Evolutionary conservation across 1,140 invertebrate species (phyloP), one percentile per base, ranked within the genome.

Genomic region (Mycetomoellerius zeteki): DNA sequence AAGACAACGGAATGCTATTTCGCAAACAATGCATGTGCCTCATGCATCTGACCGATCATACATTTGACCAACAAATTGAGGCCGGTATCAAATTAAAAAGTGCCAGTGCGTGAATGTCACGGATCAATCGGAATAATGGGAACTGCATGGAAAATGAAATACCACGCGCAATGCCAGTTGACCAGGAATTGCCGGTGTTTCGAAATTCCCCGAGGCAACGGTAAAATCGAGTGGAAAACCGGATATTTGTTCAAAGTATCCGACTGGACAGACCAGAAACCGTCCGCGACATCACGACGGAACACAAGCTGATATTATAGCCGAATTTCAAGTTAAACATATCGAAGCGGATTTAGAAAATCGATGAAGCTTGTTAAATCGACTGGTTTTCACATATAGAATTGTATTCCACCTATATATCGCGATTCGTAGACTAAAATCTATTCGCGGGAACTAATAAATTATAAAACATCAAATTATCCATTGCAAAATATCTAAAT

Each of bases 321-420:
- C 62, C 56, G 65, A 72, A 89, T 82, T 84, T 58, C 54, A 77
- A 60, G 67, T 69, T 67, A 87, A 89, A 90, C 89, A 90, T 90
- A 90, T 90, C 89, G 88, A 82, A 76, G 21, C 16, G 62, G 21
- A 81, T 69, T 56, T 54, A 56, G 10, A 52, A 69, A 52, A n/a
- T 62, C 27, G 47, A 64, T n/a, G 6, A 58, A 54, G 77, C 21
- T 56, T 37, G 47, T 54, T 56, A 12, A 52, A 27, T 47, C 65
- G 65, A 37, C 21, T 56, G 47, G 27, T 71, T 56, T 69, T 81
- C 78, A 54, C 65, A 37, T 56, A 43, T 71, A 81, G 50, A 60
- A 81, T 27, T 71, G 33, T 81, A 56, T 50, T 37, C 16, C 67
- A 37, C n/a, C n/a, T 6, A 8, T 16, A 33, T 30, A 10, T 43